Conservation (phyloP, 2,113 vertebrate species). For the Salvelinus alpinus region DNA sequence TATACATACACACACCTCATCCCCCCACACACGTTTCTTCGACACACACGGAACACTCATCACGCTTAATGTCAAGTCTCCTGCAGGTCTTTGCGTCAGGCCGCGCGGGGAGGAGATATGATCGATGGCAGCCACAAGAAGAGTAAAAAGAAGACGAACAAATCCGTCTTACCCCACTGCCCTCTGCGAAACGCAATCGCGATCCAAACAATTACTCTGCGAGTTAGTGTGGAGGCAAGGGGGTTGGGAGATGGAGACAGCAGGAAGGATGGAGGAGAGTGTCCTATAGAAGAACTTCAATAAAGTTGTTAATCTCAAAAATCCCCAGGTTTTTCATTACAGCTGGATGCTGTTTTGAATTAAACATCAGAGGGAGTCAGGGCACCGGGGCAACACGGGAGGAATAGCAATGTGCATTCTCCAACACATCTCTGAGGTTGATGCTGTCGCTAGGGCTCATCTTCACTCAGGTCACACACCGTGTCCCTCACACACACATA, state of each 20-base stretch:
- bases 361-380: conserved; percentile 24
- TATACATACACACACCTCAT: background rate
- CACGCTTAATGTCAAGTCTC: conserved; percentile 21
- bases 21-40: background rate
- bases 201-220: conserved; percentile 3
- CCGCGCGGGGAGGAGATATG: conserved; percentile 2
- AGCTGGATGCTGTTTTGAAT: conserved; percentile 26
- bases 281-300: background rate
- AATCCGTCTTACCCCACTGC: conserved; percentile 25
- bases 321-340: conserved; percentile 26
- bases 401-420: conserved; percentile 13
- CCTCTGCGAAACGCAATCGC: conserved; percentile 12
- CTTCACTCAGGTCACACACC: background rate
- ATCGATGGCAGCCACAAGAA: conserved; percentile 25
- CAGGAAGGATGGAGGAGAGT: background rate
- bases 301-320: conserved; percentile 20
- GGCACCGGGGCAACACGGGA: background rate
- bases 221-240: background rate
- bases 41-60: conserved; percentile 13
- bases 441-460: conserved; percentile 1
- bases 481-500: too few species aligned
- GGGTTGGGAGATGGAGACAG: background rate
- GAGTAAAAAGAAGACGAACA: conserved; percentile 21
- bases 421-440: too few species aligned
- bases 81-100: background rate